Conservation (phyloP, 2,888 invertebrate species). For the Aporophyla lueneburgensis region DNA sequence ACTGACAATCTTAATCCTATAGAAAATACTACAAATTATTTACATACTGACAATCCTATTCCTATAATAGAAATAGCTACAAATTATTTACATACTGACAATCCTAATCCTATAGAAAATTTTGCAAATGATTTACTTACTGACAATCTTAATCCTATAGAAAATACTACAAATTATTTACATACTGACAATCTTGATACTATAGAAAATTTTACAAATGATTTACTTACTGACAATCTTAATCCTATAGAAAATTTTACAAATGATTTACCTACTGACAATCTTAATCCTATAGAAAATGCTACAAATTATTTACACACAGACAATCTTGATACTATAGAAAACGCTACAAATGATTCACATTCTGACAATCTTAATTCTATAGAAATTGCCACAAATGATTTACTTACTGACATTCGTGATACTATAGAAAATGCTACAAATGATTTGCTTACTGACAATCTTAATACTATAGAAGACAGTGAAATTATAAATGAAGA, state of each 20-base stretch:
- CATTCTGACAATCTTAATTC: background rate
- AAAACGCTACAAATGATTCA: background rate
- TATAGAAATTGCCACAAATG: background rate
- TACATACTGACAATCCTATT: too few relatives aligned
- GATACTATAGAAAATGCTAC: background rate
- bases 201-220: background rate
- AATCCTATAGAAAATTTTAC: background rate
- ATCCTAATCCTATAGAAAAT: background rate
- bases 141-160: background rate
- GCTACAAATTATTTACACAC: background rate
- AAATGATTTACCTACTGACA: background rate
- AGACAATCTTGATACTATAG: background rate
- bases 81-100: background rate
- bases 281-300: background rate
- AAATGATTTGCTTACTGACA: background rate
- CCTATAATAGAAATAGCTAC: background rate
- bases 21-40: background rate
- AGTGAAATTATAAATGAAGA: background rate
- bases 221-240: too few relatives aligned
- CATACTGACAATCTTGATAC: too few relatives aligned
- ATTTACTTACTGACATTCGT: too few relatives aligned
- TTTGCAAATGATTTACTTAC: background rate
- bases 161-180: background rate
- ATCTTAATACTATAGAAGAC: background rate
- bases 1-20: background rate